Conservation (phyloP, 2,888 invertebrate species). For the Euzophera pinguis region DNA sequence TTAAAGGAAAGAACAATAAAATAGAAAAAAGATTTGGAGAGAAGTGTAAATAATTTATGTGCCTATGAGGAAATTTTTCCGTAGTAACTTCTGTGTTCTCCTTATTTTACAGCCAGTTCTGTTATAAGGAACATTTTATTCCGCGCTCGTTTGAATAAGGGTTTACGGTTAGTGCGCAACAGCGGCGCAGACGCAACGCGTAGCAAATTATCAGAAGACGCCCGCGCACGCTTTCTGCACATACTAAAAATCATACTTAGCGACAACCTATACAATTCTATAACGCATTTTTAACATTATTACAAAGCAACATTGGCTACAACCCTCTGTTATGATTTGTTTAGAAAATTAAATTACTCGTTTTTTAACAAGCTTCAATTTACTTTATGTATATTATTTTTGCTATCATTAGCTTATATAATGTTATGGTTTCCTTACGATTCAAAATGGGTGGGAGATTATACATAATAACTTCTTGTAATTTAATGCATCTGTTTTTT, state of each 20-base stretch:
- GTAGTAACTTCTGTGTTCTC: background rate
- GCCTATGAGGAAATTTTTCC: background rate
- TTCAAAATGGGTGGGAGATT: no score
- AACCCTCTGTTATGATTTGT: background rate
- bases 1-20: no score
- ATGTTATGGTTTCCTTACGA: no score
- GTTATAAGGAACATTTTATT: conserved; percentile 38
- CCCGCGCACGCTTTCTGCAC: conserved; percentile 75
- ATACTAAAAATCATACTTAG: conserved; percentile 67
- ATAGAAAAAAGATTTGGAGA: no score
- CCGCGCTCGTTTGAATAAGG: conserved; percentile 40
- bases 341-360: conserved; percentile 10
- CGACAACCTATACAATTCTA: conserved; percentile 39
- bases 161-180: conserved; percentile 51
- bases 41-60: no score
- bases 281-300: conserved; percentile 35
- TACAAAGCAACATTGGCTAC: conserved; percentile 22
- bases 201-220: conserved; percentile 63
- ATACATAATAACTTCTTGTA: no score
- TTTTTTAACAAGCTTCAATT: conserved; percentile 1
- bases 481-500: no score
- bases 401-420: background rate
- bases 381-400: background rate
- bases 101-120: conserved; percentile 10
- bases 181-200: conserved; percentile 48